Evolutionary conservation across 2,888 invertebrate species (phyloP), one percentile per base, ranked within the genome.

Genomic region (Synanthedon formicaeformis): DNA sequence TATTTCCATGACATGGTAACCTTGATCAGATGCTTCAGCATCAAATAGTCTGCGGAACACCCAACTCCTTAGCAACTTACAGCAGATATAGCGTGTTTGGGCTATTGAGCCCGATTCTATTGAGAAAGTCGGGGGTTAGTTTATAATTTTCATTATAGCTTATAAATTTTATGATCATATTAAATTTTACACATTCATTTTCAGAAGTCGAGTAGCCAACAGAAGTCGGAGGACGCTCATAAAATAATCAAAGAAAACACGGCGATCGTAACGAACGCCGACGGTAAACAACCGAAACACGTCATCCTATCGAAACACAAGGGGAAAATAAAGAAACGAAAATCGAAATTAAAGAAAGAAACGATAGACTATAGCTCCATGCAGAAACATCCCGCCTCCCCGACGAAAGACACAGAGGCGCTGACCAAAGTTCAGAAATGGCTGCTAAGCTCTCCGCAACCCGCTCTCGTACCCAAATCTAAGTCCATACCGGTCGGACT

Each of bases 351-450:
- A 55, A 91, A 91, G 68, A 91, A 91, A 65, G 94, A 94, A 74
- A 93, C 93, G 5, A 94, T 95, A 60, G 94, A 95, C 71, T 95
- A 95, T 66, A 92, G 92, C 62, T 90, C 90, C 5, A 88, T 90
- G 66, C 92, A 92, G 68, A 89, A 91, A 55, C 90, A 90, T 62
- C 88, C 88, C 3, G 81, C 84, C 27, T 82, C 88, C 13, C 89
- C 89, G 18, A 85, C 86, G 50, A 89, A 89, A 63, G 90, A 90
- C 59, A 88, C 82, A 6, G 89, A 90, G 63, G 85, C 90, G 13
- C 83, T 67, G 77, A 93, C 93, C 16, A 95, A 95, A 78, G 95
- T 95, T n/a, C 93, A 95, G 65, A 93, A 93, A 63, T 95, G 95
- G 95, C 79, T 95, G 53, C 76, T 95, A 52, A 94, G 93, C 57